Evolutionary conservation across 2,113 vertebrate genomes (phyloP).

Genomic region (Chloebia gouldiae): DNA sequence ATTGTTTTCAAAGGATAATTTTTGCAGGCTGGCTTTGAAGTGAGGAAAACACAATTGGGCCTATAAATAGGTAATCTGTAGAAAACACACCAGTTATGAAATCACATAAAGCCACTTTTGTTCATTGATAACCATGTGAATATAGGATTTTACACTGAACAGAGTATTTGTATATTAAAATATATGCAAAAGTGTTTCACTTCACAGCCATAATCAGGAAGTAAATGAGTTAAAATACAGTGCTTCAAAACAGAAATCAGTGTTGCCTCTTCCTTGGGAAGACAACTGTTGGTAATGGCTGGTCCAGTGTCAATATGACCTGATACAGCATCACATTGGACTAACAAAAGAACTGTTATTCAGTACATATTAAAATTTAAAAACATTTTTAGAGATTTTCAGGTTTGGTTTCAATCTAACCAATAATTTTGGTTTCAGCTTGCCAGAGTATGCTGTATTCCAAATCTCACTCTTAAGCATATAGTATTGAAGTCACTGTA

Average conservation of each 20-base stretch:
- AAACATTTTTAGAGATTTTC: not conserved
- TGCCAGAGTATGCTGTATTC: not conserved
- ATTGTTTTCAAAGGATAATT: constrained; percentile 56
- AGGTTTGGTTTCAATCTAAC: not conserved
- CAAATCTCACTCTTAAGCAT: not conserved
- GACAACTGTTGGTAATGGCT: not conserved
- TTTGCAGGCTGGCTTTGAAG: constrained; percentile 41
- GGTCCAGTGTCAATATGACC: not conserved
- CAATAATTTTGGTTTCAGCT: not conserved
- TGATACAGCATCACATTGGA: not conserved
- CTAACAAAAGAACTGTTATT: not conserved
- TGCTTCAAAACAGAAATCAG: not conserved
- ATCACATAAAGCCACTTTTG: constrained; percentile 10
- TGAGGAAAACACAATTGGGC: not conserved
- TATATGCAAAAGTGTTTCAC: not conserved
- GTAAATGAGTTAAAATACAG: not conserved
- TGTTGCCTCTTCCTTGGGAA: not conserved
- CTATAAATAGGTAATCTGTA: constrained; percentile 25
- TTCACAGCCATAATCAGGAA: not conserved
- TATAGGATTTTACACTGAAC: not conserved
- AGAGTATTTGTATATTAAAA: not conserved
- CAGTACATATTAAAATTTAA: not conserved
- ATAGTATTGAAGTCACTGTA: not conserved
- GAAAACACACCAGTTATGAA: constrained; percentile 8
- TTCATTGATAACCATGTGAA: not conserved